Evolutionary conservation across 1,140 invertebrate species (phyloP).

Genomic region (Apis cerana): DNA sequence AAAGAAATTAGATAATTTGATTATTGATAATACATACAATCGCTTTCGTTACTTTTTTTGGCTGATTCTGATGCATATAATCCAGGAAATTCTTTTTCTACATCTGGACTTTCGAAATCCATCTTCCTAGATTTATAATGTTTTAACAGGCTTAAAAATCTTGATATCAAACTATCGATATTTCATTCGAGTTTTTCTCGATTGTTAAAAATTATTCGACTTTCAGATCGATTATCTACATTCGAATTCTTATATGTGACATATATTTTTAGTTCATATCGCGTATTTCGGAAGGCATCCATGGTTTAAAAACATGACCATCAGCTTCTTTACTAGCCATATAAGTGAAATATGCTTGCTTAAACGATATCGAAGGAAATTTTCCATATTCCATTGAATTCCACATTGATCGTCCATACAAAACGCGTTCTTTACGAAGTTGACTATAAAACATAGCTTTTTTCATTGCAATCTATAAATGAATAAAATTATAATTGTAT

Average conservation of each 20-base stretch:
- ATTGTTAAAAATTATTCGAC: constrained; percentile 3
- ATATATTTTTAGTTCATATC: not conserved
- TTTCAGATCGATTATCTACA: constrained; percentile 9
- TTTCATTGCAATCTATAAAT: constrained; percentile 61
- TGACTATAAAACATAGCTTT: constrained; percentile 65
- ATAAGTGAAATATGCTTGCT: constrained; percentile 75
- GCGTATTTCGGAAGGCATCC: constrained; percentile 24
- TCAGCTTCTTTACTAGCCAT: constrained; percentile 68
- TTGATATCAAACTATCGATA: constrained; percentile 31
- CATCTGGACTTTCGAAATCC: constrained; percentile 95
- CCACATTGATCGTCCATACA: constrained; percentile 65
- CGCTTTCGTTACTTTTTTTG: constrained; percentile 90
- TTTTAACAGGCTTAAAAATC: constrained; percentile 34
- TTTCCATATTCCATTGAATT: constrained; percentile 69
- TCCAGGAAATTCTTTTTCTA: constrained; percentile 94
- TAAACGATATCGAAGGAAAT: constrained; percentile 70
- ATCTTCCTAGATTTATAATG: constrained; percentile 78
- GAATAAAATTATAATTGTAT: not conserved
- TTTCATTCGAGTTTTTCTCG: constrained; percentile 36
- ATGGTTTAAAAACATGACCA: constrained; percentile 63
- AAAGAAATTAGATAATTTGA: not conserved
- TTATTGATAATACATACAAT: constrained; percentile 85
- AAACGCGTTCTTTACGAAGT: constrained; percentile 65
- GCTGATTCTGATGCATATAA: constrained; percentile 90
- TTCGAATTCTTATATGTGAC: not conserved